Conservation (phyloP, 2,888 invertebrate species). For the Xylota segnis region DNA sequence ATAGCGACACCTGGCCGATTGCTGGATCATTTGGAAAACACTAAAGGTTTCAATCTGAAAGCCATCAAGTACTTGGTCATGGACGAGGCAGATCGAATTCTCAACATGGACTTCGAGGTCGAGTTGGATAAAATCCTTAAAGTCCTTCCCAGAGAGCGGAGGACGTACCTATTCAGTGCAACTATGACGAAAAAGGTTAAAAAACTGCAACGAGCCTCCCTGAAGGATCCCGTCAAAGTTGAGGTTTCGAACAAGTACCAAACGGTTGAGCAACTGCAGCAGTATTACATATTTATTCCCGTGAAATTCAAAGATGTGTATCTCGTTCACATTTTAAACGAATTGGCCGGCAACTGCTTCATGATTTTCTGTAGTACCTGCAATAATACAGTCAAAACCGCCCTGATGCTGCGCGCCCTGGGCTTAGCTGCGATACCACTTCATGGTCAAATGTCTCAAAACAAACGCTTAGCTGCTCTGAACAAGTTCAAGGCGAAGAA, state of each 20-base stretch:
- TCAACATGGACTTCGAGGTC: conserved; percentile 99
- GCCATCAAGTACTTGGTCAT: conserved; percentile 96
- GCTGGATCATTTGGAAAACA: conserved; percentile 98
- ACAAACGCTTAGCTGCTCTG: conserved; percentile 96
- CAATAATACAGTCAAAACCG: conserved; percentile 94
- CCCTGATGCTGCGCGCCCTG: conserved; percentile 94
- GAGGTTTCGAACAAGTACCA: conserved; percentile 99
- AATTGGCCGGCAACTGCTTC: conserved; percentile 96
- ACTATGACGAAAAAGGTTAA: conserved; percentile 99
- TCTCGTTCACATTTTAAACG: conserved; percentile 97
- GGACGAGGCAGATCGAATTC: conserved; percentile 99
- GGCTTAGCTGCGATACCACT: conserved; percentile 97
- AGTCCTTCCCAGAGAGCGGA: conserved; percentile 93
- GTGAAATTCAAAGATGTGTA: conserved; percentile 99
- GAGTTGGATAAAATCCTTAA: conserved; percentile 98
- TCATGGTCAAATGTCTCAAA: conserved; percentile 99
- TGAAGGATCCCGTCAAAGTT: conserved; percentile 97
- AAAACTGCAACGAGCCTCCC: conserved; percentile 97
- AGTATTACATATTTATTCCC: conserved; percentile 97
- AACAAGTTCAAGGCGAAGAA: conserved; percentile 98
- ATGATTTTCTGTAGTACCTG: conserved; percentile 99
- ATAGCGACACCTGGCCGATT: conserved; percentile 98
- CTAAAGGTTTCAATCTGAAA: conserved; percentile 97
- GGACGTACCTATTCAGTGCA: conserved; percentile 98
- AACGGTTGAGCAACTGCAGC: conserved; percentile 98